phyloP scores from a whole-genome alignment of 2,113 vertebrate genomes.

The Laticauda laticaudata region DNA sequence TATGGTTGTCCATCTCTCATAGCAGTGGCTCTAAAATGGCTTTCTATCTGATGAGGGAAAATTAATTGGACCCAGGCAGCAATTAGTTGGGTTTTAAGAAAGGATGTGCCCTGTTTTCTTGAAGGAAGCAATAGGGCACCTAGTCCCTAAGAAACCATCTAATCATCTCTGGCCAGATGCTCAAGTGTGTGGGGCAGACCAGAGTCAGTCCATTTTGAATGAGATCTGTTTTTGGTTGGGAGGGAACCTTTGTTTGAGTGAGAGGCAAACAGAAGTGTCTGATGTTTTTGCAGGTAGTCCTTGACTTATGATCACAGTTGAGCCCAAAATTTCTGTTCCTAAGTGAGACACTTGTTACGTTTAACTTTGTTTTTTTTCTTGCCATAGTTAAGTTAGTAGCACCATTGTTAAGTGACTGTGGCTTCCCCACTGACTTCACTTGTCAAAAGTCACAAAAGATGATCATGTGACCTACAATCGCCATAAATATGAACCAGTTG shows the following conservation, averaged over 20 bases:
- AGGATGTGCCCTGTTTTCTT: background rate
- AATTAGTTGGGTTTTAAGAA: background rate
- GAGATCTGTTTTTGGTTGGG: background rate
- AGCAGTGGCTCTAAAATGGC: background rate
- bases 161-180: background rate
- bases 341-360: no score
- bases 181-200: background rate
- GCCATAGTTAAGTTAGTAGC: background rate
- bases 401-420: background rate
- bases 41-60: background rate
- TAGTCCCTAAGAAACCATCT: background rate
- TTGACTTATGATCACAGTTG: background rate
- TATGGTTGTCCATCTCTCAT: background rate
- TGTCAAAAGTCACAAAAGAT: no score
- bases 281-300: background rate
- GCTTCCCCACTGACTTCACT: no score
- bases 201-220: background rate
- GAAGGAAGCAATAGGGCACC: background rate
- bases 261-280: background rate
- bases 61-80: background rate
- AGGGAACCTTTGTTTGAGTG: background rate
- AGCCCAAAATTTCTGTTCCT: background rate
- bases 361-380: background rate
- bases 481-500: no score
- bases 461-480: no score